These are phyloP conservation scores for Artemia franciscana DNA, from an alignment of 1,140 invertebrate species.

Conservation along the genomic window DNA sequence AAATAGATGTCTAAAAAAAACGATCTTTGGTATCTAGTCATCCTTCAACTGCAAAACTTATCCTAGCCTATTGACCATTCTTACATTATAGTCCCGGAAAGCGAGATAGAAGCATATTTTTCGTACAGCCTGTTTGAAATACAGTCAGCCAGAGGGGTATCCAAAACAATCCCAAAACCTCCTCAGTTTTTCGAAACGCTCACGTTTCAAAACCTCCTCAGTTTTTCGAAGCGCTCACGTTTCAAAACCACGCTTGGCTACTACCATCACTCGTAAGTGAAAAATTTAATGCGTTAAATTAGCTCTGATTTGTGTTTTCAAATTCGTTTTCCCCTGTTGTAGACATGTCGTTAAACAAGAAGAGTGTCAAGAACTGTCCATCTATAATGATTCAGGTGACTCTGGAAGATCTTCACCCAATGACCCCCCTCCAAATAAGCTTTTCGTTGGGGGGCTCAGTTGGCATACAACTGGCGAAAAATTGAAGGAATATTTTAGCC, in stretches of 20 bases:
- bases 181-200: too few species aligned
- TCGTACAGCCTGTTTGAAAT: too few species aligned
- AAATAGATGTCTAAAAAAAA: too few species aligned
- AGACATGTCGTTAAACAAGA: neutral
- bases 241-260: neutral
- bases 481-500: conserved; percentile 64
- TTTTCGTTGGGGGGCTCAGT: conserved; percentile 69
- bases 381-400: neutral
- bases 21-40: too few species aligned
- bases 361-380: neutral
- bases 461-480: conserved; percentile 80
- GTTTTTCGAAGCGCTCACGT: too few species aligned
- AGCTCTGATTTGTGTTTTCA: neutral
- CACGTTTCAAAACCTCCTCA: neutral
- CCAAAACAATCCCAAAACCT: too few species aligned
- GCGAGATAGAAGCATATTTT: too few species aligned
- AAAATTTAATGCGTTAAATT: too few species aligned
- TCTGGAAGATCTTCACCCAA: conserved; percentile 8
- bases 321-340: neutral
- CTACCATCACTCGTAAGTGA: too few species aligned
- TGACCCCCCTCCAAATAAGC: conserved; percentile 60
- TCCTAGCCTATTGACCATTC: neutral
- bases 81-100: too few species aligned
- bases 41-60: neutral
- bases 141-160: too few species aligned